Conservation (phyloP, 2,888 invertebrate species). For the Tanypteryx hageni region DNA sequence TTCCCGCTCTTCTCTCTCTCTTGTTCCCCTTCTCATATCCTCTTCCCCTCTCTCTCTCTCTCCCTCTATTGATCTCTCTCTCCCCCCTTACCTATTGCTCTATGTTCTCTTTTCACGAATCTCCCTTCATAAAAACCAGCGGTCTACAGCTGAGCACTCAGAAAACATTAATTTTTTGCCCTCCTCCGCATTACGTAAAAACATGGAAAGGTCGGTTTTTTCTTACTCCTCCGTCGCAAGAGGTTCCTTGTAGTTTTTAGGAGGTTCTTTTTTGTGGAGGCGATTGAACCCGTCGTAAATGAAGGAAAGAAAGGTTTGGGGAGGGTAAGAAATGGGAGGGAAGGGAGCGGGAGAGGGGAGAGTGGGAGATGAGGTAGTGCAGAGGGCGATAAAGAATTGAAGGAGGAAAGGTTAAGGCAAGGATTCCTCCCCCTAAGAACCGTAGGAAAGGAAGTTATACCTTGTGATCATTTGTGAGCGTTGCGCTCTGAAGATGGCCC, state of each 20-base stretch:
- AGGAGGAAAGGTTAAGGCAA: neutral
- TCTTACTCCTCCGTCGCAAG: neutral
- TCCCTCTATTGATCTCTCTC: neutral
- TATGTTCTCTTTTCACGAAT: neutral
- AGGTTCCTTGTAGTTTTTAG: neutral
- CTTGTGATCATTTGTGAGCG: slow-evolving; percentile 54
- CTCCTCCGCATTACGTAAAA: neutral
- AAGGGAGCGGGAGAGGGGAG: neutral
- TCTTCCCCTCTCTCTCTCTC: neutral
- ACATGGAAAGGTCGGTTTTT: neutral
- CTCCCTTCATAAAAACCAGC: neutral
- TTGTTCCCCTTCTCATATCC: neutral
- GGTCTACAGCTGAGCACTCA: neutral
- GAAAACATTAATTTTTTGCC: slow-evolving; percentile 34
- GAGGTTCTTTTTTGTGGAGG: neutral
- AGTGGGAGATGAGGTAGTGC: too few species aligned
- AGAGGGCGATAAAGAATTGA: neutral
- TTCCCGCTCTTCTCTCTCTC: neutral
- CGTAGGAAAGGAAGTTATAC: slow-evolving; percentile 31
- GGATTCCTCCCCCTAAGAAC: neutral
- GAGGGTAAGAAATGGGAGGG: too few species aligned
- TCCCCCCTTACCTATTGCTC: neutral
- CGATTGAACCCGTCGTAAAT: slow-evolving; percentile 29
- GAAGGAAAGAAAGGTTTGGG: neutral
- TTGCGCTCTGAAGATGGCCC: neutral